A percentile compares a stretch with the other conserved stretches of the same genome.
phyloP scores from a whole-genome alignment of 2,888 invertebrate species.

The Drosophila glabriapex region DNA sequence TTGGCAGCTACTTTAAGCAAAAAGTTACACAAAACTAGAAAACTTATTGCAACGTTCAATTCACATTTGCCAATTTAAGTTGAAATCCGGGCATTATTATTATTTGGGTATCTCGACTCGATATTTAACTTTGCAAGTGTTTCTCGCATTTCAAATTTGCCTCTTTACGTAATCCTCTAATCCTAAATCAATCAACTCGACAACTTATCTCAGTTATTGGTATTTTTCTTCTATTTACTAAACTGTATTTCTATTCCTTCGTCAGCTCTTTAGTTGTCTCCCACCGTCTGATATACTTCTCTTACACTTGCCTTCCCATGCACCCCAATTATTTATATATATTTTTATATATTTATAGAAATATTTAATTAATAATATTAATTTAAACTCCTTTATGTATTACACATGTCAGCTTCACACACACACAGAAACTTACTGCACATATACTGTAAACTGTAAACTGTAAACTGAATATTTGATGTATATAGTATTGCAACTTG shows the following conservation, averaged over 20 bases:
- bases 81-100: neutral
- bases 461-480: neutral
- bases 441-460: neutral
- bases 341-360: neutral
- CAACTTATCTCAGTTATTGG: neutral
- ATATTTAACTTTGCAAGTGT: neutral
- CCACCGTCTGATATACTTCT: neutral
- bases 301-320: constrained; percentile 4
- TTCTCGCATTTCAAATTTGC: neutral
- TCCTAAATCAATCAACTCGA: neutral
- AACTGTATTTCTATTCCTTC: neutral
- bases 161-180: neutral
- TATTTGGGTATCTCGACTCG: neutral
- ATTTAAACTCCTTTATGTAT: neutral
- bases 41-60: neutral
- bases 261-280: neutral
- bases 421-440: neutral
- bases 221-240: neutral
- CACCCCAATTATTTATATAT: neutral
- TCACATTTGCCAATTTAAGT: neutral
- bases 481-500: constrained; percentile 18
- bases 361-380: neutral
- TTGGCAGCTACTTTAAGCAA: constrained; percentile 6
- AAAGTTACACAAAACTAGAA: neutral
- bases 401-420: neutral